phyloP scores from a whole-genome alignment of 1,140 invertebrate species.

The Bombus huntii region DNA sequence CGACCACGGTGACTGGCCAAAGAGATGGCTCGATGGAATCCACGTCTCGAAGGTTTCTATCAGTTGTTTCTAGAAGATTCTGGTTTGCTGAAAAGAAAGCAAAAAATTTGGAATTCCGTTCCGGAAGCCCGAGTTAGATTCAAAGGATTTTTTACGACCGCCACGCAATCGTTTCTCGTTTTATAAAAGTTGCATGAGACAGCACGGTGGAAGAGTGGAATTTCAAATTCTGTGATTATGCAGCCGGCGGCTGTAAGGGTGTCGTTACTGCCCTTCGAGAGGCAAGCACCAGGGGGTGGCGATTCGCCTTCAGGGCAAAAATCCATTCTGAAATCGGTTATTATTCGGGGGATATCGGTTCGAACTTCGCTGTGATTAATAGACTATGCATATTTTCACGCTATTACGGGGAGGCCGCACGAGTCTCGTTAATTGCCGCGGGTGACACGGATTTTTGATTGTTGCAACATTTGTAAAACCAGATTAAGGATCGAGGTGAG shows the following conservation, averaged over 20 bases:
- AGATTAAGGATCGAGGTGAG: not conserved
- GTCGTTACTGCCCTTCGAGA: conserved; percentile 48
- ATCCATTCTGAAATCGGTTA: conserved; percentile 57
- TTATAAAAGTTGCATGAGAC: conserved; percentile 47
- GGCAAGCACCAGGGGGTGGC: not conserved
- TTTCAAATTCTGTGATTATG: conserved; percentile 37
- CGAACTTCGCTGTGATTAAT: conserved; percentile 52
- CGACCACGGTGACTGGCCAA: conserved; percentile 3
- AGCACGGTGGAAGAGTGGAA: not conserved
- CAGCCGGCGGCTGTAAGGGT: conserved; percentile 20
- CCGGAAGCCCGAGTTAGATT: not conserved
- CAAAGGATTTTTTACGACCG: conserved; percentile 39
- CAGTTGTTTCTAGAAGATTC: not conserved
- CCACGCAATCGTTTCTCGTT: conserved; percentile 35
- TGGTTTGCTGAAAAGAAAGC: too few relatives aligned
- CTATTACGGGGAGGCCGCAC: not conserved
- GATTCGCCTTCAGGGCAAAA: conserved; percentile 43
- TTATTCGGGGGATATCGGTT: conserved; percentile 35
- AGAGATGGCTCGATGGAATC: conserved; percentile 6
- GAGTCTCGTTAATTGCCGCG: conserved; percentile 1
- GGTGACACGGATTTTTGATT: not conserved
- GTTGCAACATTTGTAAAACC: not conserved
- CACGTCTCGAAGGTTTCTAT: not conserved
- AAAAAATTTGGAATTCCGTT: too few relatives aligned
- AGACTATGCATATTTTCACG: conserved; percentile 33